These are phyloP conservation scores for Poicephalus gulielmi DNA, from an alignment of 2,113 vertebrate species.

Conservation along the genomic window DNA sequence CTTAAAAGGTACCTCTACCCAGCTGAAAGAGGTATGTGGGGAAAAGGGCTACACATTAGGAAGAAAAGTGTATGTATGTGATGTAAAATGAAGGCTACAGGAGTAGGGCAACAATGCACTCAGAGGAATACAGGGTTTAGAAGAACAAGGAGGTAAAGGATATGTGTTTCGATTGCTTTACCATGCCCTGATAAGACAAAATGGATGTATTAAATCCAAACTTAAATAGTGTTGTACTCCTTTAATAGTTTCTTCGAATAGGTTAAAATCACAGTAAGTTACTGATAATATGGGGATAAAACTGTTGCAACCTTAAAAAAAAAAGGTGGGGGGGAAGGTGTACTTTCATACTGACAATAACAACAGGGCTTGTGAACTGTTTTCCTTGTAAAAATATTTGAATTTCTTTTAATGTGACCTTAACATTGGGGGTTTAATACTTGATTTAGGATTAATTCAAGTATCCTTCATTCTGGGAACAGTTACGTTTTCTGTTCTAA, in stretches of 20 bases:
- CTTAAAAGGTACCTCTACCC: not conserved
- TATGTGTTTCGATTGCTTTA: not conserved
- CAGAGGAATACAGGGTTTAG: not conserved
- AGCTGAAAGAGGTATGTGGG: not conserved
- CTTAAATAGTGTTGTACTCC: not conserved
- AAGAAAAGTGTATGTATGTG: not conserved
- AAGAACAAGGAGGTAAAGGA: not conserved
- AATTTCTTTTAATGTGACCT: not conserved
- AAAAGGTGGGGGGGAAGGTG: accelerated
- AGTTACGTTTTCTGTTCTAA: not conserved
- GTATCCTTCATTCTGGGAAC: not conserved
- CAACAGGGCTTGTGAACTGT: not conserved
- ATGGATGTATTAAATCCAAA: not conserved
- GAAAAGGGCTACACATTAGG: not conserved
- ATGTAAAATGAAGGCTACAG: not conserved
- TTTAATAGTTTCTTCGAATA: not conserved
- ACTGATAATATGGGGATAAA: not conserved
- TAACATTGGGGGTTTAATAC: not conserved
- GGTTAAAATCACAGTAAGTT: not conserved
- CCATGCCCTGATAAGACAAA: not conserved
- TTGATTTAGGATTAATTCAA: not conserved
- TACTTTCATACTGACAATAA: not conserved
- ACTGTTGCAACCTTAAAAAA: not conserved
- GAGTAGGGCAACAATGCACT: not conserved
- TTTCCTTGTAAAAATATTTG: not conserved